Conservation (phyloP, 2,888 invertebrate genomes). For the Eupithecia dodoneata region DNA sequence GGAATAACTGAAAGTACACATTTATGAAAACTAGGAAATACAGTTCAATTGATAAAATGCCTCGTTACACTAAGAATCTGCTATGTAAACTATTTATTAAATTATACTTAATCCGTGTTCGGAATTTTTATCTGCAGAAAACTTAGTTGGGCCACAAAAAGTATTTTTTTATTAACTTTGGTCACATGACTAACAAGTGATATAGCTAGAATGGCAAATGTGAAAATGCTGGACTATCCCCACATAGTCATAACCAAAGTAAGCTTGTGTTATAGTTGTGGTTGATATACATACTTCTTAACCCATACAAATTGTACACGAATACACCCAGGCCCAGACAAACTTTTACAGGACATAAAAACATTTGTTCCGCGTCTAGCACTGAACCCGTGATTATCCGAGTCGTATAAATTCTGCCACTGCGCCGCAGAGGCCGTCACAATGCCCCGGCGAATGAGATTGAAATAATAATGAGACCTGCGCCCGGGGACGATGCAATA, state of each 20-base stretch:
- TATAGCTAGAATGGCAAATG: neutral
- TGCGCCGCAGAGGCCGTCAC: conserved; percentile 19
- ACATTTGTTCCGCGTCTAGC: neutral
- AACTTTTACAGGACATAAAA: neutral
- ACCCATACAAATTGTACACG: neutral
- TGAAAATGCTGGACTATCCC: neutral
- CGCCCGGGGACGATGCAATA: conserved; percentile 43
- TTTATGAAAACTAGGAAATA: neutral
- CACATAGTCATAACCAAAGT: too few relatives aligned
- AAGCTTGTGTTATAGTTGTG: neutral
- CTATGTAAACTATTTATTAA: neutral
- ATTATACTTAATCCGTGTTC: neutral
- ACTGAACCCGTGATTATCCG: neutral
- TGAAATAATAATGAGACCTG: conserved; percentile 44
- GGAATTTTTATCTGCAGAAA: neutral
- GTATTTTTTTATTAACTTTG: too few relatives aligned
- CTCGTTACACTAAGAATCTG: neutral
- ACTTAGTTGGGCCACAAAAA: neutral
- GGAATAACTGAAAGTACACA: neutral
- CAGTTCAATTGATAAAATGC: neutral
- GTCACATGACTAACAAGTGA: neutral
- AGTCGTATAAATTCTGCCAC: neutral
- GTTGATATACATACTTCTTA: neutral
- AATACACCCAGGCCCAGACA: neutral
- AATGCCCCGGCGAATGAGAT: conserved; percentile 32